Conservation (phyloP, 2,888 invertebrate species). For the Augochlorella aurata region DNA sequence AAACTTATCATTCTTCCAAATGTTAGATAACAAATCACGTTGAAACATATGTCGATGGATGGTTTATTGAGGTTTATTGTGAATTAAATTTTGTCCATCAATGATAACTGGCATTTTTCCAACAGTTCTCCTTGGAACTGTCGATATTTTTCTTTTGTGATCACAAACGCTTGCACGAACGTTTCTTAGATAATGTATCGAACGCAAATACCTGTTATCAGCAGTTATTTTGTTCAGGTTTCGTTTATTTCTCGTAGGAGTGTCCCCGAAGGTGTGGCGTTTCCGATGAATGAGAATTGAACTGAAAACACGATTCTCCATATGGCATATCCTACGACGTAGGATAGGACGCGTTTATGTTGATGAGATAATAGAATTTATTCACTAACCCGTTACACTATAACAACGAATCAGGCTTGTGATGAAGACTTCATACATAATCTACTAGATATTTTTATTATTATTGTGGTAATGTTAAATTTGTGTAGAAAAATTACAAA, state of each 20-base stretch:
- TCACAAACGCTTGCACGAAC: not conserved
- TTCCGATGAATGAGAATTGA: not conserved
- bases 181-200: conserved; percentile 15
- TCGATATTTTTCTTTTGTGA: not conserved
- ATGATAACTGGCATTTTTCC: too few species aligned
- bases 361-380: too few species aligned
- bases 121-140: too few species aligned
- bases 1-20: not conserved
- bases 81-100: too few species aligned
- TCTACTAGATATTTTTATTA: too few species aligned
- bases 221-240: not conserved
- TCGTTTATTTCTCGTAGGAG: conserved; percentile 2
- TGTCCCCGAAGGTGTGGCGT: conserved; percentile 12
- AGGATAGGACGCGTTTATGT: too few species aligned
- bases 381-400: too few species aligned
- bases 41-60: not conserved
- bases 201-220: conserved; percentile 15
- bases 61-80: not conserved
- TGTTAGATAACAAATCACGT: not conserved
- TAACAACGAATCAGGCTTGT: too few species aligned
- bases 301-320: not conserved
- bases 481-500: too few species aligned
- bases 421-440: too few species aligned
- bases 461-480: too few species aligned
- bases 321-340: too few species aligned